These are phyloP conservation scores for Sebastiscus tertius DNA, from an alignment of 2,797 vertebrate genomes.

Conservation along the genomic window DNA sequence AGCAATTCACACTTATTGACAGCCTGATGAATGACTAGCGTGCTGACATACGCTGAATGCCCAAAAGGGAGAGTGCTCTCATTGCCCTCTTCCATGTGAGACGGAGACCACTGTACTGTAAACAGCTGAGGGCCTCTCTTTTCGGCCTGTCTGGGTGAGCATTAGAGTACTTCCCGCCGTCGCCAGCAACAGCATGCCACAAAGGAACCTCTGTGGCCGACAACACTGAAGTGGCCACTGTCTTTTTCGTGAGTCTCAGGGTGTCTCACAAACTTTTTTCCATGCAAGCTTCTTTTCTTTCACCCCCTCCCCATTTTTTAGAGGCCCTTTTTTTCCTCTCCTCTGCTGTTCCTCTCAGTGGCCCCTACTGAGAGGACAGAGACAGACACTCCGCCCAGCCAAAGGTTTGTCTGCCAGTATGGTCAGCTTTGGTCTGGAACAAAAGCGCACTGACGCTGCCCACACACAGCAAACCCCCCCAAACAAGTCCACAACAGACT, in stretches of 20 bases:
- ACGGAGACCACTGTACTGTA: slow-evolving; percentile 75
- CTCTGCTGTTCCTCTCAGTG: slow-evolving; percentile 81
- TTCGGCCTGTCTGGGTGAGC: slow-evolving; percentile 71
- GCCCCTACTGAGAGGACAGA: slow-evolving; percentile 84
- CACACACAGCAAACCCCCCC: slow-evolving; percentile 60
- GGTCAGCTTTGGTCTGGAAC: slow-evolving; percentile 80
- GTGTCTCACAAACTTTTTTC: slow-evolving; percentile 79
- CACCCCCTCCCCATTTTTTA: slow-evolving; percentile 73
- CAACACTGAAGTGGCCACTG: slow-evolving; percentile 83
- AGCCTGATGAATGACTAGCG: slow-evolving; percentile 68
- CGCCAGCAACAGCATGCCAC: slow-evolving; percentile 73
- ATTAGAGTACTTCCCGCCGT: slow-evolving; percentile 72
- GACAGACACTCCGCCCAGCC: slow-evolving; percentile 80
- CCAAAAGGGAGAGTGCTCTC: slow-evolving; percentile 70
- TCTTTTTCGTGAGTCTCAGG: slow-evolving; percentile 79
- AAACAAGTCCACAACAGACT: slow-evolving; percentile 71
- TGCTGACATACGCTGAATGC: slow-evolving; percentile 69
- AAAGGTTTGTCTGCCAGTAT: slow-evolving; percentile 80
- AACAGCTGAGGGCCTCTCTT: slow-evolving; percentile 79
- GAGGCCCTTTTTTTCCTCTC: slow-evolving; percentile 77
- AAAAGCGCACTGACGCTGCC: slow-evolving; percentile 78
- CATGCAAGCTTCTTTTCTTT: slow-evolving; percentile 76
- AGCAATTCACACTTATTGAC: slow-evolving; percentile 75
- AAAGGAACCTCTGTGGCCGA: slow-evolving; percentile 81
- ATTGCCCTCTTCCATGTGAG: slow-evolving; percentile 72